These are phyloP conservation scores for Halisarca cf. caerulea DNA, from an alignment of 37 sponge, comb jelly and placozoan species.

Conservation along the genomic window DNA sequence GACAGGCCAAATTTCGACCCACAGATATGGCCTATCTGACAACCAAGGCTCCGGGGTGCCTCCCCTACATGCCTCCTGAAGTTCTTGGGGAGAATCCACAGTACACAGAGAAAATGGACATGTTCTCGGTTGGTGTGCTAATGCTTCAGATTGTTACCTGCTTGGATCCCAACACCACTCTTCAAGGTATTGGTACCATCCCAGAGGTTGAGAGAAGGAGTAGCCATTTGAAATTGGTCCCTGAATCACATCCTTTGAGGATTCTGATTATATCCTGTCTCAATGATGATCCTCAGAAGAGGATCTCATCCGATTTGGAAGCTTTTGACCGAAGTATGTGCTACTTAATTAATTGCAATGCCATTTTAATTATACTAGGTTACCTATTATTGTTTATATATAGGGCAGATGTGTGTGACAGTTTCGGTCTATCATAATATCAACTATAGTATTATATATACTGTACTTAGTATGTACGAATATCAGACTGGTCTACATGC, in stretches of 20 bases:
- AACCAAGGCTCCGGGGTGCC: background rate
- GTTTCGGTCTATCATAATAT: no score
- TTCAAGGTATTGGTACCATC: background rate
- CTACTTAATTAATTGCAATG: no score
- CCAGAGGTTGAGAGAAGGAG: background rate
- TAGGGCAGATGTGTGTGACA: no score
- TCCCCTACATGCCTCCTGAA: conserved; percentile 19
- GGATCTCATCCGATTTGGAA: no score
- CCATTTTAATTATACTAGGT: no score
- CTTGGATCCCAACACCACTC: background rate
- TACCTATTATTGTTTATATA: no score
- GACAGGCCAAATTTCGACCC: background rate
- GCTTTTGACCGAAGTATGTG: no score
- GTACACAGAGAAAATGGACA: conserved; percentile 11
- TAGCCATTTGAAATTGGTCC: background rate
- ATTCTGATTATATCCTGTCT: background rate
- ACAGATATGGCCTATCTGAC: background rate
- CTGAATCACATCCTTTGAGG: background rate
- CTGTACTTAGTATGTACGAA: no score
- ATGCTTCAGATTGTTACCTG: conserved; percentile 9
- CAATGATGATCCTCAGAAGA: background rate
- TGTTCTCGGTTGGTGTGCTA: conserved; percentile 11
- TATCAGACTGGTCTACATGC: no score
- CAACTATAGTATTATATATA: no score
- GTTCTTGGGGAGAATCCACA: background rate